These are phyloP conservation scores for Pygmarrhopalites habei DNA, from an alignment of 1,140 invertebrate genomes.

Conservation along the genomic window DNA sequence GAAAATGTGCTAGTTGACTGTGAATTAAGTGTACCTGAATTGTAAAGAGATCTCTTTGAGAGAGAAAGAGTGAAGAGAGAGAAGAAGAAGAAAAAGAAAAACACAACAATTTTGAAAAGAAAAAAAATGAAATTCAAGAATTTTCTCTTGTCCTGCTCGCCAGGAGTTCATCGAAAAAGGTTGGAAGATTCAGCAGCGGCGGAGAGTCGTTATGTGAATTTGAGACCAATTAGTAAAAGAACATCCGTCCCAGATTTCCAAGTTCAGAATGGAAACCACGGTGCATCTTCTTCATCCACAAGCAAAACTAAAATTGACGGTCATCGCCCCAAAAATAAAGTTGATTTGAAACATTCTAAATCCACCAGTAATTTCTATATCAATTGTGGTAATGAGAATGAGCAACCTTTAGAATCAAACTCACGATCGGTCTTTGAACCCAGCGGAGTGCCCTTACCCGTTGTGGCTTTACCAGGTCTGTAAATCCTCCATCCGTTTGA, in stretches of 20 bases:
- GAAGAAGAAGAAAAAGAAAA: background rate
- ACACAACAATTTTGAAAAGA: background rate
- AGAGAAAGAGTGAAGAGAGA: too few relatives aligned
- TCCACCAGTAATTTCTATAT: slow-evolving; percentile 7
- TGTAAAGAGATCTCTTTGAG: too few relatives aligned
- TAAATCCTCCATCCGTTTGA: too few relatives aligned
- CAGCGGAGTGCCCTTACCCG: too few relatives aligned
- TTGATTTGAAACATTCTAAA: background rate
- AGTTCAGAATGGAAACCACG: too few relatives aligned
- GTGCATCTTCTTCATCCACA: too few relatives aligned
- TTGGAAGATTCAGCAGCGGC: background rate
- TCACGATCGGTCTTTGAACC: too few relatives aligned
- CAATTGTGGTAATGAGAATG: background rate
- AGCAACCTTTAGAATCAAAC: too few relatives aligned
- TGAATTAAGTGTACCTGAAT: too few relatives aligned
- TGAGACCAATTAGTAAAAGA: slow-evolving; percentile 7
- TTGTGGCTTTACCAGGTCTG: too few relatives aligned
- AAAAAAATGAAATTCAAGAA: slow-evolving; percentile 30
- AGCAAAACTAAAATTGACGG: background rate
- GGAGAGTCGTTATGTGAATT: slow-evolving; percentile 16
- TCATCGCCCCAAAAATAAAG: too few relatives aligned
- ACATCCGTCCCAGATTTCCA: background rate
- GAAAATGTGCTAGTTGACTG: too few relatives aligned
- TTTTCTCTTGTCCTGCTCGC: slow-evolving; percentile 24
- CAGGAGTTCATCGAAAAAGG: slow-evolving; percentile 13